A percentile compares a stretch with the other conserved stretches of the same genome.
Conservation (phyloP, 2,888 invertebrate genomes). For the Myopa tessellatipennis region DNA sequence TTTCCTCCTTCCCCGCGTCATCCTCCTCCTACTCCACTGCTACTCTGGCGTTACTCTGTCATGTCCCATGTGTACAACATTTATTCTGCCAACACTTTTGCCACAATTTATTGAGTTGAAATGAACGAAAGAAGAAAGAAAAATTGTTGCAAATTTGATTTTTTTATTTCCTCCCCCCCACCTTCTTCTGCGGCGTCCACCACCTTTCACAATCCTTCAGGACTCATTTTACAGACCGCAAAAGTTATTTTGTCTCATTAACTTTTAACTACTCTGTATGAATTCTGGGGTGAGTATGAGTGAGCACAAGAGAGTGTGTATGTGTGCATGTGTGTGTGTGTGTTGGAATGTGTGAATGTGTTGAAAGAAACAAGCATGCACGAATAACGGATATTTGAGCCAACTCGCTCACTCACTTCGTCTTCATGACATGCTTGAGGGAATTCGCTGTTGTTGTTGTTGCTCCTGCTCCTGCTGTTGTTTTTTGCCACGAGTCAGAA, state of each 20-base stretch:
- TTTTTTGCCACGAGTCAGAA: slow-evolving; percentile 10
- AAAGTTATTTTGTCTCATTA: slow-evolving; percentile 50
- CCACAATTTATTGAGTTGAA: slow-evolving; percentile 32
- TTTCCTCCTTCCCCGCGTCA: not conserved
- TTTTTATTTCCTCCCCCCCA: not conserved
- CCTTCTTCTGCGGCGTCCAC: not conserved
- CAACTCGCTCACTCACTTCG: slow-evolving; percentile 6
- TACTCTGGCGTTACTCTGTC: not conserved
- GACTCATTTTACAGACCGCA: slow-evolving; percentile 32
- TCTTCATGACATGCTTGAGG: slow-evolving; percentile 33
- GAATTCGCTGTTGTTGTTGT: not conserved
- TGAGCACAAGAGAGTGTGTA: not conserved
- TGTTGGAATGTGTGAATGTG: not conserved
- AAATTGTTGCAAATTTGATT: slow-evolving; percentile 18
- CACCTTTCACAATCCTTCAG: not conserved
- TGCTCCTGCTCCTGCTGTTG: too few relatives aligned
- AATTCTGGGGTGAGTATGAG: not conserved
- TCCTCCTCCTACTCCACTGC: not conserved
- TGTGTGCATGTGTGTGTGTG: not conserved
- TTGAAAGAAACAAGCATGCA: not conserved
- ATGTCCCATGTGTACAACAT: slow-evolving; percentile 34
- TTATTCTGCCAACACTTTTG: slow-evolving; percentile 9
- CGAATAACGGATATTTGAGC: slow-evolving; percentile 28
- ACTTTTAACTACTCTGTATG: slow-evolving; percentile 30
- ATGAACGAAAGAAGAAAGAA: slow-evolving; percentile 1